A percentile compares a stretch with the other conserved stretches of the same genome.
Evolutionary conservation across 2,888 invertebrate species (phyloP).

Genomic region (Masnerella sp.): DNA sequence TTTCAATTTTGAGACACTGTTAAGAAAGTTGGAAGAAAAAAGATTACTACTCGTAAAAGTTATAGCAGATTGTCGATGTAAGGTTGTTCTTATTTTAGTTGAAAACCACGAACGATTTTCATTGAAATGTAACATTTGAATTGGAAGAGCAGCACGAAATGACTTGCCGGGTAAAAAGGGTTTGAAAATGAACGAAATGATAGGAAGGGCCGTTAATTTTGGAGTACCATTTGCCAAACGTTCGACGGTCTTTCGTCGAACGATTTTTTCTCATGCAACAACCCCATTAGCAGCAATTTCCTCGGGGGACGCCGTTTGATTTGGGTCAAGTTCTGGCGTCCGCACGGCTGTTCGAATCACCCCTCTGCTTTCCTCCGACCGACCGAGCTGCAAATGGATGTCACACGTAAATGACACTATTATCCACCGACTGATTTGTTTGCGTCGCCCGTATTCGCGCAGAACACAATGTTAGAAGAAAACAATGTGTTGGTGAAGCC

Average conservation of each 20-base stretch:
- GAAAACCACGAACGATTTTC: not conserved
- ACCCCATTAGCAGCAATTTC: slow-evolving; percentile 52
- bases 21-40: too few species aligned
- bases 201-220: slow-evolving; percentile 9
- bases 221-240: slow-evolving; percentile 41
- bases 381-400: slow-evolving; percentile 17
- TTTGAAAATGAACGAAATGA: slow-evolving; percentile 24
- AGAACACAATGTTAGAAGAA: slow-evolving; percentile 10
- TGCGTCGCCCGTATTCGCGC: slow-evolving; percentile 15
- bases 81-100: not conserved
- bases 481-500: too few species aligned
- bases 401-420: slow-evolving; percentile 42
- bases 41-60: too few species aligned
- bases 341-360: not conserved
- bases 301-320: slow-evolving; percentile 47
- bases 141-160: not conserved
- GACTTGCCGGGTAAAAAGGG: slow-evolving; percentile 1
- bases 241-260: slow-evolving; percentile 45
- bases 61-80: too few species aligned
- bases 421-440: slow-evolving; percentile 32
- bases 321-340: slow-evolving; percentile 48
- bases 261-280: slow-evolving; percentile 56
- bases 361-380: not conserved
- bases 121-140: not conserved
- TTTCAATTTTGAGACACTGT: too few species aligned